These are phyloP conservation scores for Paragorgia papillata DNA, from an alignment of 92 coral and sea anemone species.

Conservation along the genomic window DNA sequence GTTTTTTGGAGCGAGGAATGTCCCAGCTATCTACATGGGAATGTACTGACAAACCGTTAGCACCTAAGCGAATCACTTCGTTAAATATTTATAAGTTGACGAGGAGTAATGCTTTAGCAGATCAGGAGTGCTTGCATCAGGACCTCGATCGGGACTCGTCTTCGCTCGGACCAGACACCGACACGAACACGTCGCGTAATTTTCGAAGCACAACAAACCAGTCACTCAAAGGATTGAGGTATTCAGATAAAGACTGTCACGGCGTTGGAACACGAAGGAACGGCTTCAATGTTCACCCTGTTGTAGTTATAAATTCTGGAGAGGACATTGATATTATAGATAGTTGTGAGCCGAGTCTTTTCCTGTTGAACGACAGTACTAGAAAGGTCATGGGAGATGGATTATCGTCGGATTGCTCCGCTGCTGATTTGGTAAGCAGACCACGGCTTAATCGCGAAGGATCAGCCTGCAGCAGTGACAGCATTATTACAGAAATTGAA, in stretches of 20 bases:
- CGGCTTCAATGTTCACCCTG: slow-evolving; percentile 15
- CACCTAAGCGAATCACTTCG: slow-evolving; percentile 5
- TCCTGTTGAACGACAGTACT: not conserved
- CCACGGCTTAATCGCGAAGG: slow-evolving; percentile 38
- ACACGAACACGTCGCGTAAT: too few relatives aligned
- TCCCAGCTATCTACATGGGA: not conserved
- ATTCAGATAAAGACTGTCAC: not conserved
- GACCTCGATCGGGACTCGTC: not conserved
- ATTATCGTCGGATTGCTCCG: not conserved
- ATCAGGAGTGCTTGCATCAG: not conserved
- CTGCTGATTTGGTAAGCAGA: slow-evolving; percentile 2
- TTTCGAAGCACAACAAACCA: not conserved
- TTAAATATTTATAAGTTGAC: slow-evolving; percentile 46
- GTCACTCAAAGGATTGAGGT: not conserved
- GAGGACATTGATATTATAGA: not conserved
- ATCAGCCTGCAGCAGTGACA: slow-evolving; percentile 39
- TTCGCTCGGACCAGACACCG: too few relatives aligned
- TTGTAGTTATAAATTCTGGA: slow-evolving; percentile 7
- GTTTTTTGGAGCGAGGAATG: not conserved
- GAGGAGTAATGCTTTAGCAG: slow-evolving; percentile 21
- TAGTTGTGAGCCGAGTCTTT: not conserved
- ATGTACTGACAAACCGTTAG: not conserved
- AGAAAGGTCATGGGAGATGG: slow-evolving; percentile 1
- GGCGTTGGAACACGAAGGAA: slow-evolving; percentile 7
- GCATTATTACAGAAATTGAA: slow-evolving; percentile 42